Conservation (phyloP, 1,140 invertebrate species). For the Bombus turneri region DNA sequence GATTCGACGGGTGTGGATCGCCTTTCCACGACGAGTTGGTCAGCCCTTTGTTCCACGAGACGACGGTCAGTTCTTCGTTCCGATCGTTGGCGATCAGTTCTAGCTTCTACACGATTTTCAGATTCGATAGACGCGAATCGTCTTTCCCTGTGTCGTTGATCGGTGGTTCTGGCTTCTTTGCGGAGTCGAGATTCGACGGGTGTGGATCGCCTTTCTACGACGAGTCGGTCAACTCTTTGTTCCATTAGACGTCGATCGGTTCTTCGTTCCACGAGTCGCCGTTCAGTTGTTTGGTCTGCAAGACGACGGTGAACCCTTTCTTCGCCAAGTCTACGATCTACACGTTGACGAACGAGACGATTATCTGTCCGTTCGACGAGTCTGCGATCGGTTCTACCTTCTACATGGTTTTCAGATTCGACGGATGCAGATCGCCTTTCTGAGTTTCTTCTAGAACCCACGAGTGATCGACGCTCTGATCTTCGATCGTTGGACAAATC, state of each 20-base stretch:
- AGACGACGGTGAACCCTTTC: background rate
- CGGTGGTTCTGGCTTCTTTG: too few species aligned
- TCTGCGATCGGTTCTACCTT: background rate
- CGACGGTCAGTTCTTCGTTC: background rate
- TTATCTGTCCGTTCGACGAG: background rate
- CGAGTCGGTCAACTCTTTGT: background rate
- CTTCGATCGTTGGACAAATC: background rate
- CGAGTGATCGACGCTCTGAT: background rate
- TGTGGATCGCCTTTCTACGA: too few species aligned
- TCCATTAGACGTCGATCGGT: background rate
- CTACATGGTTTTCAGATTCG: background rate
- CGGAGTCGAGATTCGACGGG: too few species aligned
- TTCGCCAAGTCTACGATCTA: background rate
- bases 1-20: too few species aligned
- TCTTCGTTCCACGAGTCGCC: background rate
- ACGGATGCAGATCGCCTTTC: background rate
- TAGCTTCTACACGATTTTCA: accelerated
- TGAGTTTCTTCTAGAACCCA: background rate
- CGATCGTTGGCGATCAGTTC: background rate
- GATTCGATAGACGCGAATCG: too few species aligned
- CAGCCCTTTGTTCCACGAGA: background rate
- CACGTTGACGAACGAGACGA: background rate
- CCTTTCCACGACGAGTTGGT: too few species aligned
- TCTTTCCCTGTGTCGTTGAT: too few species aligned
- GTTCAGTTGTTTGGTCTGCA: background rate